phyloP scores from a whole-genome alignment of 2,797 vertebrate species.

The Peromyscus eremicus region DNA sequence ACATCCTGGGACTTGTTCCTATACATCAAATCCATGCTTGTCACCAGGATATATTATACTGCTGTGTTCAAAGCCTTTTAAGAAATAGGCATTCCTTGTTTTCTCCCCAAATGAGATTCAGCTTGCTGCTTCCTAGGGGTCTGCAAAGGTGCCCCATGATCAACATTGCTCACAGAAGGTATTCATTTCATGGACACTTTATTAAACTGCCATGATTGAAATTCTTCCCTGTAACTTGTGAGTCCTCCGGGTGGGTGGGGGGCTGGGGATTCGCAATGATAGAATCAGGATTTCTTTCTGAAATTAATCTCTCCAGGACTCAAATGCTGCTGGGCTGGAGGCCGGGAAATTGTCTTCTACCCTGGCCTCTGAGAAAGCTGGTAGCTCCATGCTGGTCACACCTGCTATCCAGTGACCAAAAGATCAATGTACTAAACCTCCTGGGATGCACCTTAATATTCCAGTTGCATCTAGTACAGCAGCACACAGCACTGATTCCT shows the following conservation, averaged over 20 bases:
- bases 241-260: too few relatives aligned
- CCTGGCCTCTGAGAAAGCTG: neutral
- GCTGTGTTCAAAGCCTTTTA: neutral
- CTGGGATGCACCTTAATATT: neutral
- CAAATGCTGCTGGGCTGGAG: neutral
- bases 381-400: neutral
- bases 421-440: neutral
- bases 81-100: neutral
- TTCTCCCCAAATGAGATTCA: neutral
- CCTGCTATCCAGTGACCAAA: neutral
- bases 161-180: neutral
- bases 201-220: neutral
- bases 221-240: neutral
- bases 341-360: neutral
- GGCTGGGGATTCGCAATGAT: neutral
- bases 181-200: neutral
- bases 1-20: neutral
- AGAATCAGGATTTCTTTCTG: neutral
- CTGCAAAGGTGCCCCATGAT: neutral
- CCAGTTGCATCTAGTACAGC: neutral
- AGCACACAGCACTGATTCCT: too few relatives aligned
- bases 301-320: conserved; percentile 22
- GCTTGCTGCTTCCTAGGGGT: neutral
- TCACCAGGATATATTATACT: neutral
- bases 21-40: neutral